Evolutionary conservation across 2,888 invertebrate species (phyloP).

Genomic region (Anticlea derivata): DNA sequence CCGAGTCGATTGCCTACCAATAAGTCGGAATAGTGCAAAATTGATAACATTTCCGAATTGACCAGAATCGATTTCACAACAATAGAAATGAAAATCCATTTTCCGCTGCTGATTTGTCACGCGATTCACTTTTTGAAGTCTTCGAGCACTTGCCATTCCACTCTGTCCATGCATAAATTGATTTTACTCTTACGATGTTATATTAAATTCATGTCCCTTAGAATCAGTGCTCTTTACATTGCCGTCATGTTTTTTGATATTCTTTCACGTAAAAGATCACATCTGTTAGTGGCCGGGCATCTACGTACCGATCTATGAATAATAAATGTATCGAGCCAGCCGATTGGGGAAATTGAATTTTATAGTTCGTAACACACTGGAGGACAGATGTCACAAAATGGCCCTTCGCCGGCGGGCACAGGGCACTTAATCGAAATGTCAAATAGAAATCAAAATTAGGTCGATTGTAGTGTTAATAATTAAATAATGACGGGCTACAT

Average conservation of each 20-base stretch:
- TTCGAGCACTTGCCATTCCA: conserved; percentile 46
- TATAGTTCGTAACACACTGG: conserved; percentile 81
- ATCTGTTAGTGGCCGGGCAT: conserved; percentile 81
- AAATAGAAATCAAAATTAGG: conserved; percentile 84
- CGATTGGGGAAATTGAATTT: conserved; percentile 84
- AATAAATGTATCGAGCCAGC: conserved; percentile 81
- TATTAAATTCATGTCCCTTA: conserved; percentile 70
- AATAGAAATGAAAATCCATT: conserved; percentile 57
- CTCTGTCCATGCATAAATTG: conserved; percentile 52
- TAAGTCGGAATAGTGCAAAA: conserved; percentile 55
- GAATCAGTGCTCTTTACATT: conserved; percentile 64
- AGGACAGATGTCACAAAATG: conserved; percentile 83
- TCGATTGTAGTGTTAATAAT: conserved; percentile 83
- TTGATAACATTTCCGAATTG: conserved; percentile 56
- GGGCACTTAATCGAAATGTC: conserved; percentile 78
- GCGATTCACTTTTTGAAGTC: conserved; percentile 53
- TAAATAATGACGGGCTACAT: conserved; percentile 73
- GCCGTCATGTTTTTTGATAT: conserved; percentile 74
- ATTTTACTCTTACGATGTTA: conserved; percentile 61
- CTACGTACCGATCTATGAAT: conserved; percentile 80
- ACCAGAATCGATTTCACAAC: conserved; percentile 51
- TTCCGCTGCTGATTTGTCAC: conserved; percentile 55
- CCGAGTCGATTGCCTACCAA: conserved; percentile 57
- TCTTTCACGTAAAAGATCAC: conserved; percentile 82
- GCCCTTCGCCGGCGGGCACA: conserved; percentile 70